Evolutionary conservation across 2,888 invertebrate genomes (phyloP).

Genomic region (Drosophila tanythrix): DNA sequence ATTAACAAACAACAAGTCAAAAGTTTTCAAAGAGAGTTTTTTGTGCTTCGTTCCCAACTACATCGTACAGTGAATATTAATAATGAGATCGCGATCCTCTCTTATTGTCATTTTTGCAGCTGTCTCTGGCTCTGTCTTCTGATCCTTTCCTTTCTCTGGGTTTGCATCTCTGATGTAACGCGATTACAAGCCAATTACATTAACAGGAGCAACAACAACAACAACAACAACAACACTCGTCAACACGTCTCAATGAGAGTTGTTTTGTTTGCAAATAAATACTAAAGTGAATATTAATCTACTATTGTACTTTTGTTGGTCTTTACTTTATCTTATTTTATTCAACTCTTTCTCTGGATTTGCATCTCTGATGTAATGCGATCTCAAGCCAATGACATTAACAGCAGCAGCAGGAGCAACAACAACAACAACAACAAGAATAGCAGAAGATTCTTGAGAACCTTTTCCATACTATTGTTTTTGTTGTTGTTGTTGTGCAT

Average conservation of each 20-base stretch:
- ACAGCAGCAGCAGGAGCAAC: constrained; percentile 26
- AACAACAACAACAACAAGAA: constrained; percentile 8
- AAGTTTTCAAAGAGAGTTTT: neutral
- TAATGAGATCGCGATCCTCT: neutral
- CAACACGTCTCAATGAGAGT: neutral
- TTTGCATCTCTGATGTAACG: constrained; percentile 33
- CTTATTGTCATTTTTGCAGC: neutral
- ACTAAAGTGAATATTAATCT: neutral
- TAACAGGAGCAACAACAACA: constrained; percentile 26
- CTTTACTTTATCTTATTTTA: neutral
- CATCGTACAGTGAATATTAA: neutral
- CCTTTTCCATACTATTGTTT: constrained; percentile 11
- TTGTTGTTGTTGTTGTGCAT: constrained; percentile 29
- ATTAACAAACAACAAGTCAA: neutral
- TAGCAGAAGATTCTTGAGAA: constrained; percentile 40
- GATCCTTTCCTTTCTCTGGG: neutral
- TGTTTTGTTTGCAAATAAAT: neutral
- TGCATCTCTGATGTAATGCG: constrained; percentile 36
- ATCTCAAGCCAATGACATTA: constrained; percentile 59
- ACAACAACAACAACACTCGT: constrained; percentile 10
- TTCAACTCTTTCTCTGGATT: neutral
- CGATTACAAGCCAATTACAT: constrained; percentile 54
- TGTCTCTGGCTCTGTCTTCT: neutral
- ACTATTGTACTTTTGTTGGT: neutral
- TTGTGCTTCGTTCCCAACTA: neutral